Base-by-base conservation (phyloP, 2,888 invertebrate species). In the Noctuana brunneofusca region DNA sequence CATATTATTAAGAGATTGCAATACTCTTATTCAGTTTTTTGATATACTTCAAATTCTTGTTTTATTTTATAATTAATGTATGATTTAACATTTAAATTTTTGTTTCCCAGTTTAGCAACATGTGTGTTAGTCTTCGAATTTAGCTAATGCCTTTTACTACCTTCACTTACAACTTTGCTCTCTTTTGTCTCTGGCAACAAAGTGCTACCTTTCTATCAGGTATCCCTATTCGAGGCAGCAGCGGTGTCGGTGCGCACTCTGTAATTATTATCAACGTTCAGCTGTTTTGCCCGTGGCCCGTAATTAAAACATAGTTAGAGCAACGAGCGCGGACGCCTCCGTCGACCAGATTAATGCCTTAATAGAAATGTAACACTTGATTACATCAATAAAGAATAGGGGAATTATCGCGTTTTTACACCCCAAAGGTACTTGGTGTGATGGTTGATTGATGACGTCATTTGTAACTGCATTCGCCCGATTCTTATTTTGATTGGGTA, bases 261-360 rank as follows among this genome's bases (percentile, higher is more conserved):
- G 77, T 87, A 87, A 89, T 89, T 87, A 89, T 86, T 76, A 80
- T 71, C 74, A 80, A 78, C 83, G 77, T 79, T 76, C 77, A 80
- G 80, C 76, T 75, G 80, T 83, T 80, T 77, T 75, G 79, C 79
- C 76, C 74, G 77, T 75, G 75, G 79, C 74, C 80, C 73, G 78
- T 86, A 90, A 90, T 90, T 90, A 90, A 89, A 90, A 89, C 83
- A 86, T 90, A 89, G 87, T 90, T 90, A 90, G 82, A 77, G 71
- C 72, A 78, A 76, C 74, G 74, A 74, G 73, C 75, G 69, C 78
- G 69, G 73, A 76, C 81, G 79, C 81, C 79, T 79, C 77, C 68
- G 69, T 65, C 60, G 60, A 16, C 60, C 79, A 83, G 84, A 86
- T 85, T 85, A 84, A 87, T 87, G 84, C 75, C 75, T 70, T 89